phyloP scores from a whole-genome alignment of 2,888 invertebrate species.

The Sarcophaga variegata region DNA sequence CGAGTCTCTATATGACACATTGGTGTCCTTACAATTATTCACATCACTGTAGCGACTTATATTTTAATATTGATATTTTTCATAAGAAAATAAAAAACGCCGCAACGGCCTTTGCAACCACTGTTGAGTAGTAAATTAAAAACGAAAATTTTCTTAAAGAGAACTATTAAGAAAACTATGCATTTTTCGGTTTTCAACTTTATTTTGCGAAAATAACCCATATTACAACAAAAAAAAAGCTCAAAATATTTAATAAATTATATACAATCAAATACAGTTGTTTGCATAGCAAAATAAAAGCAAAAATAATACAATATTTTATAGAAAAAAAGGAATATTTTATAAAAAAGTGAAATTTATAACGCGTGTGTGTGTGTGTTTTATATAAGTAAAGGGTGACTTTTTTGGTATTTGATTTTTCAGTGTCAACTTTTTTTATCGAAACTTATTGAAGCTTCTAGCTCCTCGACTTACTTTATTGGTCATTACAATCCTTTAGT shows the following conservation, averaged over 20 bases:
- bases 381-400: too few species aligned
- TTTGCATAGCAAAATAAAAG: neutral
- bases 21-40: too few species aligned
- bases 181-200: neutral
- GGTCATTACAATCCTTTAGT: too few species aligned
- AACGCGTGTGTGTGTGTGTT: too few species aligned
- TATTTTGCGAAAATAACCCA: neutral
- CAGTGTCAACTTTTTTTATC: too few species aligned
- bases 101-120: neutral
- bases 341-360: too few species aligned
- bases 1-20: too few species aligned
- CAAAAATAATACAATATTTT: neutral
- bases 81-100: neutral
- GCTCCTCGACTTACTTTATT: too few species aligned
- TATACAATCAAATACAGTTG: constrained; percentile 60
- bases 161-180: constrained; percentile 4
- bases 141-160: neutral
- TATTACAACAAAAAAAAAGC: neutral
- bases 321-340: neutral
- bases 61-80: too few species aligned
- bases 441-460: too few species aligned
- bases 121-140: neutral
- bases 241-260: constrained; percentile 51
- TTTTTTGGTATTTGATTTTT: too few species aligned
- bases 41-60: too few species aligned